Conservation (phyloP, 2,113 vertebrate species). For the Microcebus tavaratra region DNA sequence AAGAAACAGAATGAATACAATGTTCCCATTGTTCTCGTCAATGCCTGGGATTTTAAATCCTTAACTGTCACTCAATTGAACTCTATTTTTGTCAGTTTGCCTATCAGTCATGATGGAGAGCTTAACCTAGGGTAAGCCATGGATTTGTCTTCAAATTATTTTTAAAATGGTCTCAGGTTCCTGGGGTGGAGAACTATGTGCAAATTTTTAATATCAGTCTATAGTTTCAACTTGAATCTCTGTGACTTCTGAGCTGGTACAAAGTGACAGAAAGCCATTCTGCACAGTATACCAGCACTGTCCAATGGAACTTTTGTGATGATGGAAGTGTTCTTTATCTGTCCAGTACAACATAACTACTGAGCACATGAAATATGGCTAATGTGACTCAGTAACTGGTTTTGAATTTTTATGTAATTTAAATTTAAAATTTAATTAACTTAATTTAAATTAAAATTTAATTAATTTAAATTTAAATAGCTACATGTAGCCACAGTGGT, state of each 20-base stretch:
- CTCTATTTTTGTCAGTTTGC: slow-evolving; percentile 55
- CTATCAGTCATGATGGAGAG: slow-evolving; percentile 36
- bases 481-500: not conserved
- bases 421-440: not conserved
- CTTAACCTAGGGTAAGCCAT: slow-evolving; percentile 20
- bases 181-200: not conserved
- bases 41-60: slow-evolving; percentile 25
- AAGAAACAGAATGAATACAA: slow-evolving; percentile 53
- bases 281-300: not conserved
- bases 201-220: not conserved
- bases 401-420: not conserved
- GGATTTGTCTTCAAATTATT: not conserved
- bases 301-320: not conserved
- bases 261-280: not conserved
- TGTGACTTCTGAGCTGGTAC: not conserved
- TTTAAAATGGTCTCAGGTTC: not conserved
- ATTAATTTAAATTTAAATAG: not conserved
- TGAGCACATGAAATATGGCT: not conserved
- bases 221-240: not conserved
- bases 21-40: slow-evolving; percentile 58
- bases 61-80: slow-evolving; percentile 32
- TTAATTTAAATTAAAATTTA: no score
- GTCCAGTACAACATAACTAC: not conserved
- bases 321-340: not conserved
- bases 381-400: not conserved